Evolutionary conservation across 2,797 vertebrate species (phyloP).

Genomic region (Scleropages formosus): DNA sequence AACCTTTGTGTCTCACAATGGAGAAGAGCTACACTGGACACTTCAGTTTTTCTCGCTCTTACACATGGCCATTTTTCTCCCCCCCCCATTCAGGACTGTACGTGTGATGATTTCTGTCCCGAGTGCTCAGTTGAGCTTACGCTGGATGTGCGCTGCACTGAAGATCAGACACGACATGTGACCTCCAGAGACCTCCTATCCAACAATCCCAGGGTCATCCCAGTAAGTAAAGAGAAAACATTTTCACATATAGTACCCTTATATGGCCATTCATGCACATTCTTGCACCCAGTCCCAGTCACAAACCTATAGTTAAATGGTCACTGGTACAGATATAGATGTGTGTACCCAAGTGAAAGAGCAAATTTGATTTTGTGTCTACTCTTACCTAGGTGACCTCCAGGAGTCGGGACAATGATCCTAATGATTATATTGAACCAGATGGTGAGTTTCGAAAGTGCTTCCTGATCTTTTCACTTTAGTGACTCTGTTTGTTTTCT

Average conservation of each 20-base stretch:
- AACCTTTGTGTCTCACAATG: not conserved
- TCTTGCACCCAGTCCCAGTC: not conserved
- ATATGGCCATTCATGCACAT: not conserved
- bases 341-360: not conserved
- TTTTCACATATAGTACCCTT: slow-evolving; percentile 6
- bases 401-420: slow-evolving; percentile 91
- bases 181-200: slow-evolving; percentile 93
- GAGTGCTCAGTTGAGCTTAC: slow-evolving; percentile 97
- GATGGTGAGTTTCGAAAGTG: slow-evolving; percentile 72
- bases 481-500: not conserved
- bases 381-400: slow-evolving; percentile 86
- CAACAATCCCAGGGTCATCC: slow-evolving; percentile 92
- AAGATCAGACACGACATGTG: slow-evolving; percentile 94
- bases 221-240: slow-evolving; percentile 66
- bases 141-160: slow-evolving; percentile 87
- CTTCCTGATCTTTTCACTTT: not conserved
- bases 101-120: slow-evolving; percentile 93
- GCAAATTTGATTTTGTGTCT: not conserved
- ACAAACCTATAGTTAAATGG: no score
- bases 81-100: slow-evolving; percentile 79
- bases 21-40: not conserved
- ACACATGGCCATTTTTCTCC: no score
- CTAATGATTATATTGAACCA: slow-evolving; percentile 94
- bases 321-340: not conserved
- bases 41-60: not conserved